These are phyloP conservation scores for Nannoperca obscura DNA, from an alignment of 2,797 vertebrate genomes.

Conservation along the genomic window DNA sequence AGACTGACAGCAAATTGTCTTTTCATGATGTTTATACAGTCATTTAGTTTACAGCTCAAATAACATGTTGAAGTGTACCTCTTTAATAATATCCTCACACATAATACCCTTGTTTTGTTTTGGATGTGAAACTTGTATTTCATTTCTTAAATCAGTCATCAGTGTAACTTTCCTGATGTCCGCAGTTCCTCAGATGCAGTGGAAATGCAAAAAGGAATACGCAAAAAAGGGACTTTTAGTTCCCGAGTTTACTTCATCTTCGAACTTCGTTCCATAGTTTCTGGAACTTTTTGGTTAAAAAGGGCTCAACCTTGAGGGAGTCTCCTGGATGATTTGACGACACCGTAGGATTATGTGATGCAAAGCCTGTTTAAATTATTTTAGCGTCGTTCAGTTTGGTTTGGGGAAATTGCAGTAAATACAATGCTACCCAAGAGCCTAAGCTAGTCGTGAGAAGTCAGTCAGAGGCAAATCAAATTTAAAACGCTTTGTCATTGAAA, in stretches of 20 bases:
- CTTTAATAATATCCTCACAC: background rate
- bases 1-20: no score
- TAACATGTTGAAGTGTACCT: no score
- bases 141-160: background rate
- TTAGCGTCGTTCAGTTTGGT: background rate
- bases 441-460: no score
- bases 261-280: background rate
- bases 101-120: background rate
- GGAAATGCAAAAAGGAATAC: background rate
- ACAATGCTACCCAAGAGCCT: no score
- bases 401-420: background rate
- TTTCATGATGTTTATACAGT: no score
- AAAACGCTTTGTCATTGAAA: background rate
- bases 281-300: background rate
- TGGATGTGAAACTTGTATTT: constrained; percentile 3
- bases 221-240: background rate
- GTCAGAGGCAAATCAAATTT: no score
- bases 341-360: background rate
- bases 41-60: no score
- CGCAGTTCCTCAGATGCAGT: background rate
- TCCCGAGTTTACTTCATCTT: background rate
- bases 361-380: background rate
- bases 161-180: background rate
- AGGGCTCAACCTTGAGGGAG: background rate
- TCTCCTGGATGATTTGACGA: background rate